Conservation (phyloP, 2,797 vertebrate genomes). For the Channallabes apus region DNA sequence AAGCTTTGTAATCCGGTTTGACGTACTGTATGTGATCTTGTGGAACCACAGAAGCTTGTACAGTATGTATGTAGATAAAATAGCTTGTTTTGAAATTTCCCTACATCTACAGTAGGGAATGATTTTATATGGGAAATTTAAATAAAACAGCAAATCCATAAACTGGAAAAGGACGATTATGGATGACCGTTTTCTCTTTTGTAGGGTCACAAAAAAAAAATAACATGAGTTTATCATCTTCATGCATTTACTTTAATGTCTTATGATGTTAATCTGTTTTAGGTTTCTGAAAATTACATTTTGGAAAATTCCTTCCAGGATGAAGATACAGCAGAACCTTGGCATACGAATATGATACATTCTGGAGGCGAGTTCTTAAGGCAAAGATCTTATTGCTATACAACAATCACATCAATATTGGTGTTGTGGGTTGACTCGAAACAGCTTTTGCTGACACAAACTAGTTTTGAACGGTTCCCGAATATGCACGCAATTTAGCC, state of each 20-base stretch:
- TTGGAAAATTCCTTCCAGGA: too few species aligned
- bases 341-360: too few species aligned
- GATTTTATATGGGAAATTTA: slow-evolving; percentile 9
- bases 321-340: too few species aligned
- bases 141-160: not conserved
- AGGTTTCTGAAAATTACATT: too few species aligned
- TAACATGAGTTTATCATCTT: not conserved
- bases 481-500: too few species aligned
- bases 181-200: slow-evolving; percentile 43
- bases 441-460: too few species aligned
- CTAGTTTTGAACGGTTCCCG: too few species aligned
- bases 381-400: too few species aligned
- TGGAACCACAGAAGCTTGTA: not conserved
- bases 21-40: not conserved
- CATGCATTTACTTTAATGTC: not conserved
- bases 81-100: not conserved
- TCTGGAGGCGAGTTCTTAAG: too few species aligned
- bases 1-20: not conserved
- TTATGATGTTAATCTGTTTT: not conserved
- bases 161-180: slow-evolving; percentile 36
- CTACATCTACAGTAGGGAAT: not conserved
- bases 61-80: not conserved
- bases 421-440: too few species aligned
- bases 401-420: too few species aligned
- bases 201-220: not conserved